Percentiles rank a stretch among this genome's conserved stretches.
Evolutionary conservation across 2,888 invertebrate species (phyloP).

Genomic region (Acheta domesticus): DNA sequence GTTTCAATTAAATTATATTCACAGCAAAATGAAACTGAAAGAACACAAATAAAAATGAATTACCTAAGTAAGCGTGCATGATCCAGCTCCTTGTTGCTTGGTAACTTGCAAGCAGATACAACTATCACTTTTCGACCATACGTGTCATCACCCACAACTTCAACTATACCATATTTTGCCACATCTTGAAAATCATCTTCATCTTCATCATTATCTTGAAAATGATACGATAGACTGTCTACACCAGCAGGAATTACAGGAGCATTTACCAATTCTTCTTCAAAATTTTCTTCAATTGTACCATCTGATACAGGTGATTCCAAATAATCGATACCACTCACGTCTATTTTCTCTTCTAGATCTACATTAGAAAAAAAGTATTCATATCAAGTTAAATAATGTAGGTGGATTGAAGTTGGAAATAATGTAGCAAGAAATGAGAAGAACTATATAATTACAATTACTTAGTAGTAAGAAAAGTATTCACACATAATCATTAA

Average conservation of each 20-base stretch:
- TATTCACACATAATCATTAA: not conserved
- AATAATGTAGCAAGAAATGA: no score
- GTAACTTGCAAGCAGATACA: slow-evolving; percentile 88
- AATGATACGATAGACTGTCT: slow-evolving; percentile 36
- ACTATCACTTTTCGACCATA: slow-evolving; percentile 93
- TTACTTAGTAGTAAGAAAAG: no score
- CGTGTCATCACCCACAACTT: slow-evolving; percentile 78
- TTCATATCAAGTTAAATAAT: no score
- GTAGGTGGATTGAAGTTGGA: no score
- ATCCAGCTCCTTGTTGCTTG: slow-evolving; percentile 72
- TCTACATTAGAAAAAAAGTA: slow-evolving; percentile 27
- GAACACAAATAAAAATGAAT: slow-evolving; percentile 28
- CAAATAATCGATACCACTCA: slow-evolving; percentile 50
- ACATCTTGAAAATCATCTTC: slow-evolving; percentile 67
- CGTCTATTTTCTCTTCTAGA: slow-evolving; percentile 36
- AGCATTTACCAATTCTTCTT: slow-evolving; percentile 74
- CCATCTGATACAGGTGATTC: slow-evolving; percentile 78
- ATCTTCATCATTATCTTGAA: slow-evolving; percentile 45
- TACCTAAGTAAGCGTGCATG: slow-evolving; percentile 71
- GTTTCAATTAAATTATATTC: not conserved
- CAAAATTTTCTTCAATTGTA: slow-evolving; percentile 87
- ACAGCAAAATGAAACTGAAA: not conserved
- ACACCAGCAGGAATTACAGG: slow-evolving; percentile 48
- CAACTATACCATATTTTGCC: slow-evolving; percentile 71
- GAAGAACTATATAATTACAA: no score